Evolutionary conservation across 2,113 vertebrate species (phyloP), one percentile per base, ranked within the genome.

Genomic region (Speoplatyrhinus poulsoni): DNA sequence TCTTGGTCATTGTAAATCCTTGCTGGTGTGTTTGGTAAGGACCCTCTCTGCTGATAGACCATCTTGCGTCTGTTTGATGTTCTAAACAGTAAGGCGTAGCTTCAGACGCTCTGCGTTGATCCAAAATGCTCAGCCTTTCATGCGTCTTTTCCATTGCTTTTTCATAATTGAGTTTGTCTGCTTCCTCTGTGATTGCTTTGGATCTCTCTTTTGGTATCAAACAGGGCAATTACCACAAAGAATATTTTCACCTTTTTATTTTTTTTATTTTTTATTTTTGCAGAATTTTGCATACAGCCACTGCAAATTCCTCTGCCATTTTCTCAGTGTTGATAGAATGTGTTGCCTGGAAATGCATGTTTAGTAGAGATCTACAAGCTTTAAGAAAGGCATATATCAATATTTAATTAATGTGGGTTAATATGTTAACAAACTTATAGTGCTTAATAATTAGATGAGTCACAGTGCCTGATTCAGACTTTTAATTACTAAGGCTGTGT

Each of bases 131-230:
- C 80, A 83, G 82, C 85, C 83, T 86, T 85, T 87, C 83, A 83
- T 73, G 62, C 70, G 69, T 79, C 79, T 88, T 89, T 89, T 80
- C 83, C 79, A 83, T 89, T 81, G 88, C 82, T 87, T 88, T 86
- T 88, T 88, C 85, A 85, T 91, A 88, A 90, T 89, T 87, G 88
- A 84, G 88, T 88, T 84, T 88, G 84, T 89, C 83, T 89, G 77
- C 79, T 69, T 76, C 85, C 81, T 74, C 73, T 84, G 69, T 78
- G 85, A 88, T 85, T 89, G 83, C 85, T 86, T 81, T 87, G 82
- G 83, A 88, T 91, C 81, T 82, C 60, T 84, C 63, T 82, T 80
- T 83, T 77, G 73, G 79, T 83, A 86, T 90, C 82, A 87, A 89
- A 88, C 87, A 87, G 86, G 80, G 61, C 82, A 86, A 89, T 88